These are phyloP conservation scores for Sebastolobus altivelis DNA, from an alignment of 2,797 vertebrate genomes.

Conservation along the genomic window DNA sequence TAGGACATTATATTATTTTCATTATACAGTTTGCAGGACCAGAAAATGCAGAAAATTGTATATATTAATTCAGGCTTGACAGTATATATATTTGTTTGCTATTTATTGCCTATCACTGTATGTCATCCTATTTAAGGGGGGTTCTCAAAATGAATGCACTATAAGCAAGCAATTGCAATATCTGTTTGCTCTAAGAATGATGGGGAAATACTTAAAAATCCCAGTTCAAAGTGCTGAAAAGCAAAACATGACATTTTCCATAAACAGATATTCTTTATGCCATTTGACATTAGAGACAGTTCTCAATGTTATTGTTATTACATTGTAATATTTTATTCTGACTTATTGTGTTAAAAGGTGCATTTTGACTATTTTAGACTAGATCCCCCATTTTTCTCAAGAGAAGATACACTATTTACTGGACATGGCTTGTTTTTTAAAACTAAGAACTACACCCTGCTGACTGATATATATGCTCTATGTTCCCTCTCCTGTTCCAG, in stretches of 20 bases:
- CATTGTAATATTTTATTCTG: neutral
- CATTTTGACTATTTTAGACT: neutral
- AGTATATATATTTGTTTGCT: neutral
- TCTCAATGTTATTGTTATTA: neutral
- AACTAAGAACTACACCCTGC: neutral
- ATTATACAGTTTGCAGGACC: neutral
- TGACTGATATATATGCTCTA: constrained; percentile 36
- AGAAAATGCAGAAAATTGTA: neutral
- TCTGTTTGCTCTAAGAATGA: neutral
- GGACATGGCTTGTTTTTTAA: neutral
- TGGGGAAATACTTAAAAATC: neutral
- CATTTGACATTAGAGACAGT: neutral
- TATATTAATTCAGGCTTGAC: neutral
- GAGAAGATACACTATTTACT: neutral
- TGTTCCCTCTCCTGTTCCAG: constrained; percentile 75
- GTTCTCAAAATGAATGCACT: neutral
- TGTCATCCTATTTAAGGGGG: neutral
- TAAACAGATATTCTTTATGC: neutral
- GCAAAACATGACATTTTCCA: neutral
- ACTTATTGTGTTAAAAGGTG: neutral
- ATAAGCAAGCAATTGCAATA: neutral
- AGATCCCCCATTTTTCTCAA: neutral
- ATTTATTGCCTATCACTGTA: neutral
- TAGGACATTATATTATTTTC: neutral
- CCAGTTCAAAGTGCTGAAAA: neutral